phyloP scores from a whole-genome alignment of 1,140 invertebrate species.

The Drosophila aff. region DNA sequence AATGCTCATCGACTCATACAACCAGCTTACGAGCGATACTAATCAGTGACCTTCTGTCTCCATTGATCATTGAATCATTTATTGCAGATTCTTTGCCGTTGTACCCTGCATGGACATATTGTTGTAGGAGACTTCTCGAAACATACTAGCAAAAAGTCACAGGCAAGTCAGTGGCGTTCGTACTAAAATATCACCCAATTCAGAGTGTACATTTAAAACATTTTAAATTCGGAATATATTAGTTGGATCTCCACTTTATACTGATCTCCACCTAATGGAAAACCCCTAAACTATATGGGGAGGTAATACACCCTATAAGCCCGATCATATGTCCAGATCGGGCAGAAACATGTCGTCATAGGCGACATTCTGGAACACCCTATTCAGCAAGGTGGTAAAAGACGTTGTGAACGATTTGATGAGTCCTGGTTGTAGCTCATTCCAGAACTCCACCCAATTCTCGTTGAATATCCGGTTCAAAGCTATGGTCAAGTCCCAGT shows the following conservation, averaged over 20 bases:
- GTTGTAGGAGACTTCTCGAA: slow-evolving; percentile 51
- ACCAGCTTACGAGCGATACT: slow-evolving; percentile 35
- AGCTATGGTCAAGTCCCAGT: slow-evolving; percentile 45
- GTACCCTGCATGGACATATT: slow-evolving; percentile 48
- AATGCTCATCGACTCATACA: slow-evolving; percentile 12
- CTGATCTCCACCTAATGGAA: background rate
- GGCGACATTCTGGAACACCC: slow-evolving; percentile 50
- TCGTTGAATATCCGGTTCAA: slow-evolving; percentile 50
- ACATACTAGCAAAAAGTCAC: slow-evolving; percentile 27
- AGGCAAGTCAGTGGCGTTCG: slow-evolving; percentile 40
- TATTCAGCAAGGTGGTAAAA: slow-evolving; percentile 37
- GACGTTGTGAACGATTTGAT: background rate
- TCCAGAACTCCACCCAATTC: slow-evolving; percentile 62
- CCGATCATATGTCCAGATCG: slow-evolving; percentile 5
- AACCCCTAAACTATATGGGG: background rate
- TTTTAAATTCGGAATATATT: background rate
- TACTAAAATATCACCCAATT: slow-evolving; percentile 41
- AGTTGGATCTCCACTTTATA: background rate
- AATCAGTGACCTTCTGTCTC: slow-evolving; percentile 5
- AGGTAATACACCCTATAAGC: background rate
- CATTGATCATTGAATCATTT: background rate
- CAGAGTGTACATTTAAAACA: slow-evolving; percentile 19
- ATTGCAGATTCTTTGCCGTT: slow-evolving; percentile 13
- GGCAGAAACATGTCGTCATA: slow-evolving; percentile 70
- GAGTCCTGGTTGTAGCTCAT: slow-evolving; percentile 43